Evolutionary conservation across 2,113 vertebrate species (phyloP), one percentile per base, ranked within the genome.

Genomic region (Cebus imitator): DNA sequence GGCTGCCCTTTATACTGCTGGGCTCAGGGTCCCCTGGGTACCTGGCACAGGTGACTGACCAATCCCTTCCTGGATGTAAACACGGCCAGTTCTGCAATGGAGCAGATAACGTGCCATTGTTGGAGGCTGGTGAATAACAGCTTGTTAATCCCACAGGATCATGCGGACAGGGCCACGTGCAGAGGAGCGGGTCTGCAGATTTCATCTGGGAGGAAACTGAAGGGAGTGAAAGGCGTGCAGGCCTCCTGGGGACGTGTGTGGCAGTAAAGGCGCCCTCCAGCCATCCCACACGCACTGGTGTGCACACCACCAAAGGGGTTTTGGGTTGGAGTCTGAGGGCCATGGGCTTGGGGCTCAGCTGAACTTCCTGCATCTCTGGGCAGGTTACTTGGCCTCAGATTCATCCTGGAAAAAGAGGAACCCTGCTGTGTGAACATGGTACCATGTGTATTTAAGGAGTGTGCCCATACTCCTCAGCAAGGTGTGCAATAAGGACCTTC

Each of bases 371-470:
- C 18, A 3, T 37, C 27, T 40, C 40, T 5, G 25, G 40, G n/a
- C 6, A 52, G n/a, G 35, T 45, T 20, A 30, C 17, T 61, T 2
- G 18, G 7, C 27, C 66, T 37, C 23, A 5, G n/a, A 35, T 40
- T 64, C 91, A 61, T 66, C 43, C 2, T 82, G 27, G 1, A 45
- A 35, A 58, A 64, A n/a, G 32, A 76, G 50, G 12, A 2, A 10
- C 40, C 25, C 25, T 76, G 0, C 25, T 8, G 18, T 4, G 16
- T n/a, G 27, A 64, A 27, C 23, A 1, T 0, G 13, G 14, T 1
- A 0, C 5, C 3, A 1, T 20, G 32, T 9, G 13, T 30, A 2
- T 35, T 18, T 27, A 35, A 48, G 16, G 40, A 30, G 12, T 4
- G 5, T 2, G 12, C 6, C 5, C 27, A 16, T 14, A 2, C 48